phyloP scores from a whole-genome alignment of 2,113 vertebrate species.

The Coreoperca whiteheadi region DNA sequence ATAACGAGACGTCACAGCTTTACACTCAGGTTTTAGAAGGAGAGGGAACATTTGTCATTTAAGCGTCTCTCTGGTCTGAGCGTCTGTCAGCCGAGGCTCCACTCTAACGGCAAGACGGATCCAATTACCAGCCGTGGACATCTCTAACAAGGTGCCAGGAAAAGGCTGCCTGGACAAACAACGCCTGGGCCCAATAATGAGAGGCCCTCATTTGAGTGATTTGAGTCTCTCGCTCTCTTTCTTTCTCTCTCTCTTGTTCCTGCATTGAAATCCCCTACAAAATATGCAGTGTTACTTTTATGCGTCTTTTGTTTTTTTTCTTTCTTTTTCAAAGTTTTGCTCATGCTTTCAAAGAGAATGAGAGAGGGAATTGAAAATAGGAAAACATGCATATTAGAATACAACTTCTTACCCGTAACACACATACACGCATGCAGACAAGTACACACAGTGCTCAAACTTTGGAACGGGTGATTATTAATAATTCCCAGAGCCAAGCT shows the following conservation, averaged over 20 bases:
- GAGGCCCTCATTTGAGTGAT: conserved; percentile 85
- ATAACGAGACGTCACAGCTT: conserved; percentile 86
- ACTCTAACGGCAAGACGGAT: conserved; percentile 81
- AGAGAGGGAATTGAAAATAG: conserved; percentile 57
- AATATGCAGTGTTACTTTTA: conserved; percentile 66
- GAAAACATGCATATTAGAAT: conserved; percentile 43
- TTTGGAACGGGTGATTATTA: conserved; percentile 93
- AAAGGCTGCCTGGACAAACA: conserved; percentile 87
- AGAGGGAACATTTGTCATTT: conserved; percentile 88
- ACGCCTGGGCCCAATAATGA: conserved; percentile 84
- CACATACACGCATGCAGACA: conserved; percentile 14
- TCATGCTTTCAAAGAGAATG: conserved; percentile 33
- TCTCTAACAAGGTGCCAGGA: conserved; percentile 88
- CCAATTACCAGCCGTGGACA: conserved; percentile 87
- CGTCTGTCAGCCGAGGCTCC: conserved; percentile 83
- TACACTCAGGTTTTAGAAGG: conserved; percentile 82
- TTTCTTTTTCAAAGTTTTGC: conserved; percentile 55
- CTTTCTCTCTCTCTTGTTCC: conserved; percentile 22
- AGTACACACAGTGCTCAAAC: conserved; percentile 68
- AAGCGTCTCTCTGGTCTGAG: conserved; percentile 78
- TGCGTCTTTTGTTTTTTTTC: conserved; percentile 49
- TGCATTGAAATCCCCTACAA: conserved; percentile 75
- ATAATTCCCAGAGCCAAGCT: conserved; percentile 86
- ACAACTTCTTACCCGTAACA: conserved; percentile 41
- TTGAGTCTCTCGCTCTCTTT: conserved; percentile 69